Evolutionary conservation across 1,140 invertebrate species (phyloP).

Genomic region (Steinernema khuongi): DNA sequence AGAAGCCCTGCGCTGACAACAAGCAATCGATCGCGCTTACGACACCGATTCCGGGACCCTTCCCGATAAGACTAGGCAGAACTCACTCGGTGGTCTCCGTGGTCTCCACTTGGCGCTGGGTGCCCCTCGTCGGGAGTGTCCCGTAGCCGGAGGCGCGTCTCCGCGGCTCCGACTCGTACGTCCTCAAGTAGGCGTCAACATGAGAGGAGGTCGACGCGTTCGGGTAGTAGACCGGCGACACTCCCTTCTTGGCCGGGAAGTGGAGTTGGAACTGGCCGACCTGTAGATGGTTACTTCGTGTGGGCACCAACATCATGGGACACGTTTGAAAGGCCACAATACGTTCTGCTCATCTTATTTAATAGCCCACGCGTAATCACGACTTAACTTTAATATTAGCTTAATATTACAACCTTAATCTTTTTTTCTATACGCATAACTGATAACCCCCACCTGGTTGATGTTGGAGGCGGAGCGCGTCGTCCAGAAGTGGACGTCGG

Average conservation of each 20-base stretch:
- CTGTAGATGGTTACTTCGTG: too few relatives aligned
- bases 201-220: neutral
- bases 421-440: too few relatives aligned
- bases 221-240: neutral
- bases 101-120: neutral
- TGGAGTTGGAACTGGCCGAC: neutral
- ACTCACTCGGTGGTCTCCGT: conserved; percentile 12
- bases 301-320: too few relatives aligned
- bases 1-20: too few relatives aligned
- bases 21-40: neutral
- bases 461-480: conserved; percentile 7
- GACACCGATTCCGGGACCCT: too few relatives aligned
- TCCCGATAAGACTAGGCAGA: neutral
- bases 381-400: too few relatives aligned
- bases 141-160: neutral
- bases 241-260: neutral
- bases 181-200: neutral
- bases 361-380: too few relatives aligned
- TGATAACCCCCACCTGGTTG: too few relatives aligned
- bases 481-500: conserved; percentile 8
- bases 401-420: too few relatives aligned
- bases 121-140: neutral
- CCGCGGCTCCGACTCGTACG: neutral
- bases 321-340: too few relatives aligned
- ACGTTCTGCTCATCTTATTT: too few relatives aligned